phyloP scores from a whole-genome alignment of 2,888 invertebrate species.

The Sphecodes monilicornis region DNA sequence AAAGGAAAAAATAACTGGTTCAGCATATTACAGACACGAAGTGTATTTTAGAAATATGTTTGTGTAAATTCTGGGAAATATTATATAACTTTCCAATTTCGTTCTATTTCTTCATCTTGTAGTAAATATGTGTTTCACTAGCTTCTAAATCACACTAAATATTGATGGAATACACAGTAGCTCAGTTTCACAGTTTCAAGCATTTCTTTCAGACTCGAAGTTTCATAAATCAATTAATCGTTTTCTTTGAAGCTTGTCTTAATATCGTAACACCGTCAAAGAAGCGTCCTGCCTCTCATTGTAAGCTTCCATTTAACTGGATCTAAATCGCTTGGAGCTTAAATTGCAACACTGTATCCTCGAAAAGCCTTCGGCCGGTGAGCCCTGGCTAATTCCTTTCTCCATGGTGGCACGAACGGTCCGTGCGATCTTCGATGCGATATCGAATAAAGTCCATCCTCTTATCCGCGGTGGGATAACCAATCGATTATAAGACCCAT shows the following conservation, averaged over 20 bases:
- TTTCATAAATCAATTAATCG: neutral
- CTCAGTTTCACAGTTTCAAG: too few relatives aligned
- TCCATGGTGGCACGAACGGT: neutral
- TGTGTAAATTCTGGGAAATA: too few relatives aligned
- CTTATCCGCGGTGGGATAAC: slow-evolving; percentile 7
- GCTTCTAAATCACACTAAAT: too few relatives aligned
- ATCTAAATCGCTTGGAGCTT: neutral
- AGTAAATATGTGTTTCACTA: too few relatives aligned
- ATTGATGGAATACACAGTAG: too few relatives aligned
- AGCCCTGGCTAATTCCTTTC: neutral
- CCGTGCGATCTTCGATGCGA: neutral
- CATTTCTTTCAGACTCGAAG: too few relatives aligned
- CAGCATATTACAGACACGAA: too few relatives aligned
- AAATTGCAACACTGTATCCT: slow-evolving; percentile 1
- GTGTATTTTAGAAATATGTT: too few relatives aligned
- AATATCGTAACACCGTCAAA: neutral
- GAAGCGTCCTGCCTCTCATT: neutral
- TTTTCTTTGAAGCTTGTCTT: neutral
- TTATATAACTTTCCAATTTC: too few relatives aligned
- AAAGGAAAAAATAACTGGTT: too few relatives aligned
- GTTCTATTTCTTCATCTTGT: too few relatives aligned
- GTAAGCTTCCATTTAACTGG: neutral
- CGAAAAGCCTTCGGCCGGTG: neutral
- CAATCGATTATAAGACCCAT: slow-evolving; percentile 15
- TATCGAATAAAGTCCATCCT: slow-evolving; percentile 15